Conservation (phyloP, 2,888 invertebrate species). For the Bellardia bayeri region DNA sequence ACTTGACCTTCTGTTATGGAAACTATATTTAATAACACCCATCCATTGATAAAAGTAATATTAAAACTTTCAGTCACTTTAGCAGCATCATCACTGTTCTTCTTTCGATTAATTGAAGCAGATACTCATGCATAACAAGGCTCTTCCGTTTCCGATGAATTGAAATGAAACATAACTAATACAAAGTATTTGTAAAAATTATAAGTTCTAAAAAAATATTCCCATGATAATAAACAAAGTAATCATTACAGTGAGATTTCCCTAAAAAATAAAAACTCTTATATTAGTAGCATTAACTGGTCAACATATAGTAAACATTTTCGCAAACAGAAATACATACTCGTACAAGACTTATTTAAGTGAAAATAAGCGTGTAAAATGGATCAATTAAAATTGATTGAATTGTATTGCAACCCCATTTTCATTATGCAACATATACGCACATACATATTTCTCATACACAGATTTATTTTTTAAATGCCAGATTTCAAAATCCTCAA, state of each 20-base stretch:
- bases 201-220: conserved; percentile 24
- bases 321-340: neutral
- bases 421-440: conserved; percentile 3
- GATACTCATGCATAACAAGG: conserved; percentile 51
- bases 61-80: conserved; percentile 38
- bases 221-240: conserved; percentile 58
- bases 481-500: conserved; percentile 44
- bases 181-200: neutral
- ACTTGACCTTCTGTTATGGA: conserved; percentile 52
- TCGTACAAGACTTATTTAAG: conserved; percentile 27
- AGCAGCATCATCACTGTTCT: neutral
- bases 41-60: conserved; percentile 18
- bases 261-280: neutral
- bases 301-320: conserved; percentile 37
- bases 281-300: conserved; percentile 40
- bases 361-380: conserved; percentile 76
- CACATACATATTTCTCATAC: conserved; percentile 9
- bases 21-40: conserved; percentile 20
- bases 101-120: conserved; percentile 32
- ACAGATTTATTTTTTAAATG: conserved; percentile 38
- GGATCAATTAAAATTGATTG: conserved; percentile 83
- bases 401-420: conserved; percentile 74
- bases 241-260: conserved; percentile 36
- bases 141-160: conserved; percentile 64
- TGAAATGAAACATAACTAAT: conserved; percentile 35